A percentile compares a stretch with the other conserved stretches of the same genome.
Evolutionary conservation across 2,888 invertebrate genomes (phyloP).

Genomic region (Dasysyrphus tricinctus): DNA sequence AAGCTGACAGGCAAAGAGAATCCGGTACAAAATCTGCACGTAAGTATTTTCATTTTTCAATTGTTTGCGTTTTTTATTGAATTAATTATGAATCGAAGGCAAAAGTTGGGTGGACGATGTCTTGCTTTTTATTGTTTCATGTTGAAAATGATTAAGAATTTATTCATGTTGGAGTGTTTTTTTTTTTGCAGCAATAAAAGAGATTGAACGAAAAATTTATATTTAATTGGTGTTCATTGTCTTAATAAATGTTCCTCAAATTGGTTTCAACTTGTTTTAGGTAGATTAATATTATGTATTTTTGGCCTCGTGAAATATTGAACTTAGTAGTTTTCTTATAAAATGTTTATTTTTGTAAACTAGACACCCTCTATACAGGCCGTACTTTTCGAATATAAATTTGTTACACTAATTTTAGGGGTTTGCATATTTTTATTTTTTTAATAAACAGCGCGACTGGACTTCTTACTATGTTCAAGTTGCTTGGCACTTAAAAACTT

Average conservation of each 20-base stretch:
- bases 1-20: conserved; percentile 88
- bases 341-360: no score
- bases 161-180: conserved; percentile 14
- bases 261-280: conserved; percentile 47
- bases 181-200: conserved; percentile 20
- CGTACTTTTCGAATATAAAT: no score
- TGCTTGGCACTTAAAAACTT: no score
- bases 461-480: no score
- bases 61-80: conserved; percentile 26
- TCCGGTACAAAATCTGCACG: conserved; percentile 92
- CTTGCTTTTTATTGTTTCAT: conserved; percentile 45
- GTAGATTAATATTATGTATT: conserved; percentile 13
- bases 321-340: neutral
- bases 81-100: conserved; percentile 41
- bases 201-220: conserved; percentile 23
- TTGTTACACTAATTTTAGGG: no score
- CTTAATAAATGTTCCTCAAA: conserved; percentile 11
- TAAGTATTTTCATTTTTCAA: conserved; percentile 82
- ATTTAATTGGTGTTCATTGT: conserved; percentile 48
- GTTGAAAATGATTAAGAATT: conserved; percentile 36
- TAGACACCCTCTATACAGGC: no score
- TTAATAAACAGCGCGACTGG: no score
- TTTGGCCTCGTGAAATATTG: neutral
- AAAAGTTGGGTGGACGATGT: conserved; percentile 7
- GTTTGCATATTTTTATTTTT: no score